These are phyloP conservation scores for Mastacembelus armatus DNA, from an alignment of 2,797 vertebrate genomes.

Conservation along the genomic window DNA sequence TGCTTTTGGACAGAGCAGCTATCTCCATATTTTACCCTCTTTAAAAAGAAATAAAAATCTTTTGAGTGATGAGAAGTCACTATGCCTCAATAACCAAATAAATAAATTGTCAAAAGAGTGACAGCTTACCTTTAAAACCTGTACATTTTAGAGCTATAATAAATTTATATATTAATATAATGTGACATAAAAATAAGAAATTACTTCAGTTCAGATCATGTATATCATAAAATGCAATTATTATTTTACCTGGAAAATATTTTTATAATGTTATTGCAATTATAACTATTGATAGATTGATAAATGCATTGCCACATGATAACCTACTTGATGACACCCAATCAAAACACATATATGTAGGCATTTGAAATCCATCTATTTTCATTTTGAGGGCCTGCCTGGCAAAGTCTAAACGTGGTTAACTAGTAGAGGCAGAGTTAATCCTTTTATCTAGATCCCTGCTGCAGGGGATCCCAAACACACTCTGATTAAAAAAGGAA, in stretches of 20 bases:
- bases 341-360: constrained; percentile 73
- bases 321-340: constrained; percentile 70
- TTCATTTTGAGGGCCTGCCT: constrained; percentile 83
- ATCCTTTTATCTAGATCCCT: constrained; percentile 89
- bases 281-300: constrained; percentile 58
- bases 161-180: constrained; percentile 2
- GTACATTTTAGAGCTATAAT: constrained; percentile 15
- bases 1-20: constrained; percentile 31
- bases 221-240: not conserved
- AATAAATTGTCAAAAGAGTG: not conserved
- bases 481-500: constrained; percentile 87
- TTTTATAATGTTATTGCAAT: constrained; percentile 2
- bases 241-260: not conserved
- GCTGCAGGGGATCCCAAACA: constrained; percentile 88
- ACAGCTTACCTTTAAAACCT: constrained; percentile 22
- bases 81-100: not conserved
- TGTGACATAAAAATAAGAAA: not conserved
- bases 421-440: constrained; percentile 88
- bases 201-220: too few species aligned
- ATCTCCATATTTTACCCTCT: constrained; percentile 14
- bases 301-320: constrained; percentile 51
- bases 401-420: constrained; percentile 85
- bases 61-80: constrained; percentile 8
- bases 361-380: constrained; percentile 83
- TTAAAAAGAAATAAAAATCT: constrained; percentile 5